Conservation (phyloP, 1,140 invertebrate genomes). For the Aphidius gifuensis region DNA sequence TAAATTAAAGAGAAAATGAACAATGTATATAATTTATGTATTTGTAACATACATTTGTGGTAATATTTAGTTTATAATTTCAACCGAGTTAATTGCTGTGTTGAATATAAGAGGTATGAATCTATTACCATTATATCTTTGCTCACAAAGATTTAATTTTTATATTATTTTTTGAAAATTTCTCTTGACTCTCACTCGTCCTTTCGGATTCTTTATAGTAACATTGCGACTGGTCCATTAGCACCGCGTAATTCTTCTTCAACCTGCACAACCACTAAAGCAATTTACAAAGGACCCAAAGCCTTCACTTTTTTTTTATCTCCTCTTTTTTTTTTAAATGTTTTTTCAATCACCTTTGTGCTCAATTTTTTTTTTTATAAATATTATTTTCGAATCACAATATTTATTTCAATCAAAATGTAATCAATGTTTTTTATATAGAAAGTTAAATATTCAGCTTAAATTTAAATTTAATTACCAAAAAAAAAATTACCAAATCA, state of each 20-base stretch:
- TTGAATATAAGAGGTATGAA: slow-evolving; percentile 22
- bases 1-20: no score
- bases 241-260: slow-evolving; percentile 23
- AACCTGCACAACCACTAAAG: slow-evolving; percentile 17
- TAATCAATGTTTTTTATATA: no score
- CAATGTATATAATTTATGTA: no score
- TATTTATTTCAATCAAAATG: no score
- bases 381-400: neutral
- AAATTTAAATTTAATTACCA: no score
- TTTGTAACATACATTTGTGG: no score
- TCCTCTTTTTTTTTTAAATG: neutral
- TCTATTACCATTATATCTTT: slow-evolving; percentile 6
- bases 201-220: no score
- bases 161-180: slow-evolving; percentile 25
- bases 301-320: neutral
- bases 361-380: no score
- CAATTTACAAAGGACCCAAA: slow-evolving; percentile 17
- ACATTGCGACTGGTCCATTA: slow-evolving; percentile 19
- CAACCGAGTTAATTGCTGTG: no score
- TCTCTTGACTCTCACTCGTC: slow-evolving; percentile 23
- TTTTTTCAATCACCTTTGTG: neutral
- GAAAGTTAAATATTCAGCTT: no score
- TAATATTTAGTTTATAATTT: no score
- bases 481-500: no score
- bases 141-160: slow-evolving; percentile 15